Evolutionary conservation across 2,888 invertebrate genomes (phyloP).

Genomic region (Drosophila testacea): DNA sequence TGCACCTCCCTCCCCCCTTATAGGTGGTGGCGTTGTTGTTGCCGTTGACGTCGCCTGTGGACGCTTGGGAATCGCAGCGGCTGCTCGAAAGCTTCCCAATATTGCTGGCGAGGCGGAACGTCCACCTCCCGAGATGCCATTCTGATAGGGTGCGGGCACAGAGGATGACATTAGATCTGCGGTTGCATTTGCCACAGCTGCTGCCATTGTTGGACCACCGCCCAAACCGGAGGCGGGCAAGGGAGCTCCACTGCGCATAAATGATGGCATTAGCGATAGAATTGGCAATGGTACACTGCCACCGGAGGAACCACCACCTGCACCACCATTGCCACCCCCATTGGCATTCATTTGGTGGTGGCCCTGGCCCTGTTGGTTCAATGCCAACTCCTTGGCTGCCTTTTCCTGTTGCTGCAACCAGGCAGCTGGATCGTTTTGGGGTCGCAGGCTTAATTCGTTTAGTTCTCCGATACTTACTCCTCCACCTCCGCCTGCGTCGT

Average conservation of each 20-base stretch:
- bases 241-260: conserved; percentile 87
- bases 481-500: conserved; percentile 73
- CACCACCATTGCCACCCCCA: conserved; percentile 21
- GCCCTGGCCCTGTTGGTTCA: conserved; percentile 86
- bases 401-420: conserved; percentile 86
- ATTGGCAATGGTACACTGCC: conserved; percentile 88
- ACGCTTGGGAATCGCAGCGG: conserved; percentile 82
- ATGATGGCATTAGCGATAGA: conserved; percentile 91
- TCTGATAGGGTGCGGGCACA: conserved; percentile 78
- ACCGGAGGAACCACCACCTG: conserved; percentile 59
- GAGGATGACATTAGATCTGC: conserved; percentile 51
- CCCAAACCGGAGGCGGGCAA: conserved; percentile 57
- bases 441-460: conserved; percentile 83
- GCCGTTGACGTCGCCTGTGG: conserved; percentile 74
- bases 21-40: conserved; percentile 47
- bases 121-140: conserved; percentile 68
- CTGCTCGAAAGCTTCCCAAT: conserved; percentile 77
- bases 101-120: conserved; percentile 64
- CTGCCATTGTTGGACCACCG: conserved; percentile 57
- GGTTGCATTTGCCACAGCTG: conserved; percentile 56
- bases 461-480: conserved; percentile 61
- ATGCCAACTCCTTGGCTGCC: conserved; percentile 79
- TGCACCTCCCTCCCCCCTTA: conserved; percentile 41
- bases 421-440: conserved; percentile 84
- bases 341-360: conserved; percentile 84